Conservation (phyloP, 2,113 vertebrate genomes). For the Telmatochromis brachygnathus region DNA sequence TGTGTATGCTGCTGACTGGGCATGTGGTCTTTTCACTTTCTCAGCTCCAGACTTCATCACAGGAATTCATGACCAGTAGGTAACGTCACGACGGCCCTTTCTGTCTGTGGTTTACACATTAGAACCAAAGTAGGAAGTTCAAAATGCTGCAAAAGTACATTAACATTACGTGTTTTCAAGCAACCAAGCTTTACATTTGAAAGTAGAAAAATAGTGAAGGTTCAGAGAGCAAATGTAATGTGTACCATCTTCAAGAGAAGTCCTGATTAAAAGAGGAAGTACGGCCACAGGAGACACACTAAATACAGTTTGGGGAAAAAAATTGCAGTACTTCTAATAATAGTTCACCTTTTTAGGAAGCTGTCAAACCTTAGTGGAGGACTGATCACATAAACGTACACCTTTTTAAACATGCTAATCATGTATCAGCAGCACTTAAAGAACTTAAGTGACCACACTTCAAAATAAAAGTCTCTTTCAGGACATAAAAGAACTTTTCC, state of each 20-base stretch:
- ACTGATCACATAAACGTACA: neutral
- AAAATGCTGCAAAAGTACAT: neutral
- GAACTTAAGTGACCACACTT: neutral
- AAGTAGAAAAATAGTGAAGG: neutral
- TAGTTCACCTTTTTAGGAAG: neutral
- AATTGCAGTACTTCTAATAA: neutral
- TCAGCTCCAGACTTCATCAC: neutral
- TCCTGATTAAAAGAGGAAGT: neutral
- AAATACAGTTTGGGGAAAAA: neutral
- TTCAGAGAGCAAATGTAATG: neutral
- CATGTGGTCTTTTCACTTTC: neutral
- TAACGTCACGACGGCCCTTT: neutral
- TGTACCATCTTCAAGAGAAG: neutral
- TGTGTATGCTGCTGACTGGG: neutral
- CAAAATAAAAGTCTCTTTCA: neutral
- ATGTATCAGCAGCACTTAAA: neutral
- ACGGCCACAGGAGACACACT: neutral
- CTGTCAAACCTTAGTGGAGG: neutral
- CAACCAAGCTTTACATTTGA: neutral
- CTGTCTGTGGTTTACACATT: fast-evolving
- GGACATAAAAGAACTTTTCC: neutral
- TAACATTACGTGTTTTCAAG: neutral
- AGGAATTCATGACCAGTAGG: neutral
- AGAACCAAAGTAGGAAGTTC: neutral
- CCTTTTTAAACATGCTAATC: neutral